Evolutionary conservation across 2,888 invertebrate species (phyloP).

Genomic region (Xestia rhomboidea): DNA sequence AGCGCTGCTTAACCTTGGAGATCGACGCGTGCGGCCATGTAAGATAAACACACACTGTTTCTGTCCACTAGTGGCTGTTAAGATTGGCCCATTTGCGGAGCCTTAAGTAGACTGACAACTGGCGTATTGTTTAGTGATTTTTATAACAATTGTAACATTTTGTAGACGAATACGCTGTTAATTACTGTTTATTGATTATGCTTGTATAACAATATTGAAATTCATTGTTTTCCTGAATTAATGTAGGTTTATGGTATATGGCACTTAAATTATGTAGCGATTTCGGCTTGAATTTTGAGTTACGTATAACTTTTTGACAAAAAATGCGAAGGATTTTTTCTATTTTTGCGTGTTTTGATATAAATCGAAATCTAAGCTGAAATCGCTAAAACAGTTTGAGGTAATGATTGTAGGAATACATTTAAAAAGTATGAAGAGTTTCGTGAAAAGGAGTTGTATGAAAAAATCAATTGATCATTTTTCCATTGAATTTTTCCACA

Average conservation of each 20-base stretch:
- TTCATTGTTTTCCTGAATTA: constrained; percentile 52
- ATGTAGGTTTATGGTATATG: constrained; percentile 28
- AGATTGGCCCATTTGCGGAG: constrained; percentile 10
- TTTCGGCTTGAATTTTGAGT: background rate
- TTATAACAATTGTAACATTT: constrained; percentile 40
- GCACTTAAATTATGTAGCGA: background rate
- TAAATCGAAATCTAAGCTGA: background rate
- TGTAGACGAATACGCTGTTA: constrained; percentile 51
- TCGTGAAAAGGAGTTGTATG: constrained; percentile 10
- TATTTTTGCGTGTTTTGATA: background rate
- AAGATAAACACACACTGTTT: background rate
- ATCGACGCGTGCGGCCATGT: background rate
- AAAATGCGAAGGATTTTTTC: background rate
- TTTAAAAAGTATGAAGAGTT: background rate
- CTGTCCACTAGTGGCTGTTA: background rate
- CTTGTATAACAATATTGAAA: constrained; percentile 57
- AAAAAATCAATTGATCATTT: background rate
- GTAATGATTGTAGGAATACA: constrained; percentile 12
- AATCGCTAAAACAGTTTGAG: constrained; percentile 20
- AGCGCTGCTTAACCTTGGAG: background rate
- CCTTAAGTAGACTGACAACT: constrained; percentile 52
- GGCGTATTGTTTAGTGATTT: constrained; percentile 54
- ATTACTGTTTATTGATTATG: constrained; percentile 60
- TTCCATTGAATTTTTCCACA: constrained; percentile 1
- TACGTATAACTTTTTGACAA: background rate